A percentile compares a stretch with the other conserved stretches of the same genome.
Conservation (phyloP, 2,797 vertebrate species). For the Pseudocheirus occidentalis region DNA sequence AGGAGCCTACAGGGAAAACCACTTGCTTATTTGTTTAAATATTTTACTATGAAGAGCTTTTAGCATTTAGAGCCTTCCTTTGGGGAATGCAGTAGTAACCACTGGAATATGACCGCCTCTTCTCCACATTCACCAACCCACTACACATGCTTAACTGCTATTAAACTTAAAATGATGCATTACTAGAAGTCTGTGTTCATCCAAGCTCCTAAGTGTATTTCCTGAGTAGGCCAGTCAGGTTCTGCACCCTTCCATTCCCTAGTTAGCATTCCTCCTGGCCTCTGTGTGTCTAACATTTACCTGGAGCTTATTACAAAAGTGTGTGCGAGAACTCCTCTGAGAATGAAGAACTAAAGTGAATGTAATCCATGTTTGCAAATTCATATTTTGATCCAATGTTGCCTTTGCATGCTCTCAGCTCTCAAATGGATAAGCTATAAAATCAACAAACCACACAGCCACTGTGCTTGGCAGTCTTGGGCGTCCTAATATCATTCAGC, state of each 20-base stretch:
- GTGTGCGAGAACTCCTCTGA: slow-evolving; percentile 14
- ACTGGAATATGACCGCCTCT: not conserved
- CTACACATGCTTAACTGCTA: not conserved
- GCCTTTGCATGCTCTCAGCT: slow-evolving; percentile 59
- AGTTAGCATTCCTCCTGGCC: slow-evolving; percentile 33
- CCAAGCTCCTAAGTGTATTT: not conserved
- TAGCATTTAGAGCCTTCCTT: slow-evolving; percentile 65
- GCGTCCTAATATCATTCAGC: not conserved
- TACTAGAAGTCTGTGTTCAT: slow-evolving; percentile 15
- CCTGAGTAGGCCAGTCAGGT: not conserved
- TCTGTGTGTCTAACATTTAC: slow-evolving; percentile 49
- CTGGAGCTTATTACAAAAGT: slow-evolving; percentile 63
- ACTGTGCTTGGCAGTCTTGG: not conserved
- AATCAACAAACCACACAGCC: slow-evolving; percentile 54
- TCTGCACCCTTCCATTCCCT: not conserved
- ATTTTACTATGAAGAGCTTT: slow-evolving; percentile 73
- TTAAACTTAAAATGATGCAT: slow-evolving; percentile 8
- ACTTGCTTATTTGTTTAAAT: slow-evolving; percentile 80
- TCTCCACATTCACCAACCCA: slow-evolving; percentile 5
- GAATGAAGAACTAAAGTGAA: slow-evolving; percentile 63
- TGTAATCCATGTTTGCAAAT: slow-evolving; percentile 72
- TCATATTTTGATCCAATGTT: slow-evolving; percentile 64
- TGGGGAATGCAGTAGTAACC: not conserved
- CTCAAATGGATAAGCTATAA: slow-evolving; percentile 62
- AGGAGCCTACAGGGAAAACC: slow-evolving; percentile 69